These are phyloP conservation scores for Lophotriccus pileatus DNA, from an alignment of 2,797 vertebrate species.

Conservation along the genomic window DNA sequence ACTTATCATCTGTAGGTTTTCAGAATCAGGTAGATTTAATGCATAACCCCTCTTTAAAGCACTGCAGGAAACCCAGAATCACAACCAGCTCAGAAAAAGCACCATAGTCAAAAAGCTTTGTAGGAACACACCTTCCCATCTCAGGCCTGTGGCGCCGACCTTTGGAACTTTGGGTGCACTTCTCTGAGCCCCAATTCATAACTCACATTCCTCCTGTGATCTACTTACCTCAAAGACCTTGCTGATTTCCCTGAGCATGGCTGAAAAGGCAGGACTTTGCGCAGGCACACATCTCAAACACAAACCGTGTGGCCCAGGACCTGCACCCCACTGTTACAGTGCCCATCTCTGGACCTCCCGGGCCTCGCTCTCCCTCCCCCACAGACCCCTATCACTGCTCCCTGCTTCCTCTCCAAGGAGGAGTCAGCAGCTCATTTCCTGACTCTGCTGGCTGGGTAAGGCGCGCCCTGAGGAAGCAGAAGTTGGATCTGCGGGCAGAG, in stretches of 20 bases:
- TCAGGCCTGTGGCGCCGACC: neutral
- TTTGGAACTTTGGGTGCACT: neutral
- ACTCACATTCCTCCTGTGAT: neutral
- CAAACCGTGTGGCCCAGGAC: accelerated
- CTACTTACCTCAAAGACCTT: constrained; percentile 43
- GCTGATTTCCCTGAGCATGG: neutral
- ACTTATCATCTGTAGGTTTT: neutral
- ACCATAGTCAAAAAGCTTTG: neutral
- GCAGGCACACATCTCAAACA: neutral
- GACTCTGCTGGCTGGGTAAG: neutral
- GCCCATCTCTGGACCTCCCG: accelerated
- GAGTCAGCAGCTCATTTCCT: neutral
- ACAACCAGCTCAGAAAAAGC: neutral
- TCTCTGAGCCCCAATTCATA: neutral
- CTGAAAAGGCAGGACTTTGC: neutral
- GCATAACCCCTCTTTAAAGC: neutral
- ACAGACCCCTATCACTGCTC: accelerated
- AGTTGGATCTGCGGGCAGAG: accelerated
- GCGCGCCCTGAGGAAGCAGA: neutral
- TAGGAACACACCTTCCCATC: neutral
- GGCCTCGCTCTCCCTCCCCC: neutral
- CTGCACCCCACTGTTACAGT: accelerated
- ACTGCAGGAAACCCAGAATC: neutral
- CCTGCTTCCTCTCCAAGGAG: accelerated
- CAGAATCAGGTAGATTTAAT: neutral